Conservation (phyloP, 2,113 vertebrate genomes). For the Passer domesticus region DNA sequence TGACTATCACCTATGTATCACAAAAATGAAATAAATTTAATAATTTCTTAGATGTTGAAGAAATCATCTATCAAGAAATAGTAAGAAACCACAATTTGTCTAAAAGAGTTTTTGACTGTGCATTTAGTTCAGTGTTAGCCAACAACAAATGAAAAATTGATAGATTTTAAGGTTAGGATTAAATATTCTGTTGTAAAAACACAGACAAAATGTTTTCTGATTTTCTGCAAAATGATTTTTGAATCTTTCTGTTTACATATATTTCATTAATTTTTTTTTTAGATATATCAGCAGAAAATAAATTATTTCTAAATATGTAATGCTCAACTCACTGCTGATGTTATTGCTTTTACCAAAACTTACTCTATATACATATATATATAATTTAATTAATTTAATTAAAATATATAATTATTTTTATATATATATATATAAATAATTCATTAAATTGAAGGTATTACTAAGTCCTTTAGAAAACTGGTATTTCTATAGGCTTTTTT, state of each 20-base stretch:
- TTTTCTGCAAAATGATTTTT: not conserved
- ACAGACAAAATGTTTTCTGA: not conserved
- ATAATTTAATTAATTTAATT: no score
- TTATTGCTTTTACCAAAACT: not conserved
- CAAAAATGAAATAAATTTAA: not conserved
- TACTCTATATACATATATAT: not conserved
- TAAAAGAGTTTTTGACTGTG: not conserved
- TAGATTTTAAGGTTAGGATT: not conserved
- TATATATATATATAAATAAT: no score
- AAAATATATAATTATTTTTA: no score
- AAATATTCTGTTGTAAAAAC: not conserved
- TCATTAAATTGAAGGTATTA: not conserved
- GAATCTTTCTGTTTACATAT: not conserved
- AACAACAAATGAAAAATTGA: not conserved
- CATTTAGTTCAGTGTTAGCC: not conserved
- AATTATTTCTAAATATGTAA: not conserved
- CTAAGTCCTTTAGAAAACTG: not conserved
- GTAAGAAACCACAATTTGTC: not conserved
- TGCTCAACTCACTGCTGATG: not conserved
- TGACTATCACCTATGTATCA: not conserved
- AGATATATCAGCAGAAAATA: not conserved
- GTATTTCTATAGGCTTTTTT: not conserved
- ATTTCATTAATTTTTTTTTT: not conserved
- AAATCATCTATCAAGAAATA: not conserved
- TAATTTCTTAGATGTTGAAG: not conserved